Evolutionary conservation across 2,113 vertebrate species (phyloP).

Genomic region (Zapornia atra): DNA sequence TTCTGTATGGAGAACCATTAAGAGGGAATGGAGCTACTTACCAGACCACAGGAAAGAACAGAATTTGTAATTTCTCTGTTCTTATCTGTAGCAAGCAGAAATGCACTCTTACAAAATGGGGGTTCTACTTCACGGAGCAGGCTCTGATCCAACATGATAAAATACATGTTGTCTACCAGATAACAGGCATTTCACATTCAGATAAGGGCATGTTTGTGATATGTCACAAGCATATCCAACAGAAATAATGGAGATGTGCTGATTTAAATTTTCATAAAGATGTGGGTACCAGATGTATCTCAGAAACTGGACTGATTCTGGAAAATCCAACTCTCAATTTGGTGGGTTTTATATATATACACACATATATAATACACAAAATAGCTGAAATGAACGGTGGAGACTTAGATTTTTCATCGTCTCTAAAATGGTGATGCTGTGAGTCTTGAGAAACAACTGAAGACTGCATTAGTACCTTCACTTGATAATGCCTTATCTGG

Average conservation of each 20-base stretch:
- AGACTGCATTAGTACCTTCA: neutral
- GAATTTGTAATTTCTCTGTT: neutral
- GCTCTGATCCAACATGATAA: slow-evolving; percentile 51
- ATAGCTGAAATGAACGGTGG: neutral
- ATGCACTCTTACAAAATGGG: slow-evolving; percentile 25
- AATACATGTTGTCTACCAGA: neutral
- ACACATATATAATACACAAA: neutral
- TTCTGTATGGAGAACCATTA: slow-evolving; percentile 4
- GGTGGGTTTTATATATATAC: neutral
- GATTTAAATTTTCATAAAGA: slow-evolving; percentile 69
- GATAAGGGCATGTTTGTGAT: slow-evolving; percentile 60
- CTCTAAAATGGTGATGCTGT: neutral
- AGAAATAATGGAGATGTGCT: slow-evolving; percentile 67
- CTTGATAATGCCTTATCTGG: neutral
- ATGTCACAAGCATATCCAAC: slow-evolving; percentile 43
- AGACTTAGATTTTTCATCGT: neutral
- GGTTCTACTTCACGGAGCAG: slow-evolving; percentile 51
- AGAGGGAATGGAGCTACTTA: slow-evolving; percentile 24
- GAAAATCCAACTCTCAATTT: neutral
- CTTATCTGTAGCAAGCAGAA: slow-evolving; percentile 54
- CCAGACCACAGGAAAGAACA: neutral
- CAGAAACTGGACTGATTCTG: neutral
- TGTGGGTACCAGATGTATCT: neutral
- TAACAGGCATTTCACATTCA: slow-evolving; percentile 44
- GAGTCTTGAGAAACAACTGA: neutral